Percentiles rank a stretch among this genome's conserved stretches.
These are phyloP conservation scores for Tyrophagus putrescentiae DNA, from an alignment of 1,140 invertebrate genomes.

Conservation along the genomic window DNA sequence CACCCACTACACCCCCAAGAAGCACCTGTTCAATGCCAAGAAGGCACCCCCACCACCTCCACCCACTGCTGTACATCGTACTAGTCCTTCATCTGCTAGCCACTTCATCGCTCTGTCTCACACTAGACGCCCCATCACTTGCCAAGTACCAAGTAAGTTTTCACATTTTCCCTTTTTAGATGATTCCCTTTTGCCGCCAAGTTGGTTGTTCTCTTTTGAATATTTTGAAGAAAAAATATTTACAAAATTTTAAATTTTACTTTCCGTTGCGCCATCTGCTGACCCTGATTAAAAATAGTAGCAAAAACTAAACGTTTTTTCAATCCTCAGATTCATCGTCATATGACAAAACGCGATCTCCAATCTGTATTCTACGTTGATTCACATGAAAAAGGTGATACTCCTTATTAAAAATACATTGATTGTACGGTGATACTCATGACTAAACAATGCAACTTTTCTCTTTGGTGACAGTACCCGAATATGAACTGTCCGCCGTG, in stretches of 20 bases:
- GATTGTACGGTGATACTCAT: conserved; percentile 5
- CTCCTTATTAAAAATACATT: neutral
- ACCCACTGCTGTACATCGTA: neutral
- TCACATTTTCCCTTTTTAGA: neutral
- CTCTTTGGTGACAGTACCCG: conserved; percentile 41
- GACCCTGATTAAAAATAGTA: neutral
- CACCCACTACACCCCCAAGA: no score
- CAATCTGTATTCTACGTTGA: conserved; percentile 63
- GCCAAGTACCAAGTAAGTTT: conserved; percentile 12
- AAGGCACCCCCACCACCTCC: neutral
- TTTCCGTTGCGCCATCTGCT: neutral
- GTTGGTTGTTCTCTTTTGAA: neutral
- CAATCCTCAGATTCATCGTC: conserved; percentile 49
- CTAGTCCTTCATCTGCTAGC: conserved; percentile 17
- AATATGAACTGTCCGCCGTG: conserved; percentile 47
- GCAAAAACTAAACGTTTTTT: no score
- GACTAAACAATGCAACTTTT: no score
- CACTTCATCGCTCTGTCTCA: neutral
- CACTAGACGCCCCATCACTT: neutral
- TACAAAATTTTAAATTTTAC: neutral
- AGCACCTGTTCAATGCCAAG: no score
- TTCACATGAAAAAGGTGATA: conserved; percentile 49
- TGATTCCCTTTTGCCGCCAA: no score
- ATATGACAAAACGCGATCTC: conserved; percentile 63
- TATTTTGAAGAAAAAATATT: neutral